Evolutionary conservation across 2,888 invertebrate genomes (phyloP), one percentile per base, ranked within the genome.

Genomic region (Amphipoea oculea): DNA sequence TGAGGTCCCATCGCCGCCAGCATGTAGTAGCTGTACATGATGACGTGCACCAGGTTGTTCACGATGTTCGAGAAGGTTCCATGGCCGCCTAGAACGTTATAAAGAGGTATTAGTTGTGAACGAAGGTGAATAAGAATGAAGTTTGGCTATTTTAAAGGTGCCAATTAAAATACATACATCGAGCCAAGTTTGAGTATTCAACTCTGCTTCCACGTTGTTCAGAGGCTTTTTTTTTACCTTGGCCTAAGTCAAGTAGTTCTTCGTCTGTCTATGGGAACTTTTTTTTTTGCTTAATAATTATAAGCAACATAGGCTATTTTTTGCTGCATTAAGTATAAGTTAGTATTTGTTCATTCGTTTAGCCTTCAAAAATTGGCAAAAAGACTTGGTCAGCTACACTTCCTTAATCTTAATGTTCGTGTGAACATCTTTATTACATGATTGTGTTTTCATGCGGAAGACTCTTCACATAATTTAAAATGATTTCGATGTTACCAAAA

Each of bases 1-100:
- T 98, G 97, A 0, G 99, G 99, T 1, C 99, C 99, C 97, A 99
- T 98, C 2, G 99, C 99, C 0, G 99, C 97, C 92, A 98, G 95
- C 97, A 98, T 98, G 95, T 99, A 99, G 95, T 99, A 99, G 73
- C 97, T 97, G 96, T 99, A 99, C 99, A 99, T 99, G 89, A 99
- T 97, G 73, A 99, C 97, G 94, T 99, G 99, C 7, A 99, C 98
- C 86, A 98, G 96, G 91, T 98, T 98, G 97, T 99, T 99, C 91
- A 99, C 98, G 89, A 98, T 97, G 93, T 98, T 98, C 79, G 98
- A 99, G 95, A 99, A 98, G 20, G 99, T 99, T 83, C 99, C 98
- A 92, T 99, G 99, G 29, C 99, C 99, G 94, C 99, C 99, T 98
- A 96, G 91, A 90, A 94, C 77, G 86, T 81, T 65, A 6, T 36